Evolutionary conservation across 2,888 invertebrate species (phyloP).

Genomic region (Pomacea canaliculata): DNA sequence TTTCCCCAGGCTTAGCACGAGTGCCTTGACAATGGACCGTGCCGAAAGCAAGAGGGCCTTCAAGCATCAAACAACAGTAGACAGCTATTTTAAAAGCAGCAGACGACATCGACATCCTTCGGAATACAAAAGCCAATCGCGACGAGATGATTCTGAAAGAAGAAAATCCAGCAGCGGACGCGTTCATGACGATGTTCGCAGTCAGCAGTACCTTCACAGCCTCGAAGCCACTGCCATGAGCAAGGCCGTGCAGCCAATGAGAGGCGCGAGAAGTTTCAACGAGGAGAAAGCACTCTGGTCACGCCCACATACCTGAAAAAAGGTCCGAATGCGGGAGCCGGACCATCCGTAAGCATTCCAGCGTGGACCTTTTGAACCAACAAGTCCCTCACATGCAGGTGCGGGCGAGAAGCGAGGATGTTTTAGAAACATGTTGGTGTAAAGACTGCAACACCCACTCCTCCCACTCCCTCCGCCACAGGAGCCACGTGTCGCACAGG

Average conservation of each 20-base stretch:
- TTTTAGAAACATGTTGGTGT: neutral
- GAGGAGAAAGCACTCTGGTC: neutral
- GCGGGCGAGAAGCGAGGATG: conserved; percentile 1
- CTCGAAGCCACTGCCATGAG: too few relatives aligned
- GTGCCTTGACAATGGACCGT: neutral
- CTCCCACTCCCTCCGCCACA: neutral
- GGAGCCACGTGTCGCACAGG: neutral
- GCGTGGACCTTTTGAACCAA: conserved; percentile 1
- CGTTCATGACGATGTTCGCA: too few relatives aligned
- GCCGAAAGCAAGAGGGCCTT: neutral
- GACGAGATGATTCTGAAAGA: neutral
- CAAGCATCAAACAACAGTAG: conserved; percentile 15
- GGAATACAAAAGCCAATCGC: neutral
- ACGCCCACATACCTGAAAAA: neutral
- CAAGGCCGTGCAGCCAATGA: neutral
- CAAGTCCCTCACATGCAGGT: neutral
- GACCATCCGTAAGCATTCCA: conserved; percentile 5
- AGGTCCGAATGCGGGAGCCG: too few relatives aligned
- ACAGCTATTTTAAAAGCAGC: conserved; percentile 14
- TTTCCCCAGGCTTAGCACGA: neutral
- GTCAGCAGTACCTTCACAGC: too few relatives aligned
- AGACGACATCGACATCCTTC: neutral
- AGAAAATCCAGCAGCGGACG: neutral
- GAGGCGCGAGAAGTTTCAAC: neutral
- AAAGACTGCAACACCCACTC: neutral